Evolutionary conservation across 2,797 vertebrate species (phyloP).

Genomic region (Aratinga solstitialis): DNA sequence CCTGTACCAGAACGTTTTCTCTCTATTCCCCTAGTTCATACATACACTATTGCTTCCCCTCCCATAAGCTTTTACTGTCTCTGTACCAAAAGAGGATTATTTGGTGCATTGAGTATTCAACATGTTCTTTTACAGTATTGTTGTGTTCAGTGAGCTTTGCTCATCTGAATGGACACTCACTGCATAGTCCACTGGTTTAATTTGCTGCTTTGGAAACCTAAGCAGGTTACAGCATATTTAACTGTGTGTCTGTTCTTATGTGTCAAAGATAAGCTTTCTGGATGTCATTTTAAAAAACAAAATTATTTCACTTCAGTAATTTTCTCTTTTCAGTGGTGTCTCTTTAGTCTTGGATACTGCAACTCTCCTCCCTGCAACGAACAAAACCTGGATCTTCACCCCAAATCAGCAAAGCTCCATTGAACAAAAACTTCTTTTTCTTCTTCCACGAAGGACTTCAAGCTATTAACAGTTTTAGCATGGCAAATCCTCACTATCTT

Average conservation of each 20-base stretch:
- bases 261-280: slow-evolving; percentile 67
- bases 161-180: slow-evolving; percentile 70
- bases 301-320: slow-evolving; percentile 66
- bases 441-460: not conserved
- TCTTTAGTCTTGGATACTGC: slow-evolving; percentile 25
- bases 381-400: slow-evolving; percentile 20
- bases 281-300: slow-evolving; percentile 64
- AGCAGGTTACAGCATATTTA: slow-evolving; percentile 66
- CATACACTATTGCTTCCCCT: not conserved
- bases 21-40: not conserved
- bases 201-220: slow-evolving; percentile 61
- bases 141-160: slow-evolving; percentile 69
- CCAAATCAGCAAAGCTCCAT: slow-evolving; percentile 43
- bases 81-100: slow-evolving; percentile 56
- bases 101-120: slow-evolving; percentile 69
- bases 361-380: not conserved
- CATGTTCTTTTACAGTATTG: slow-evolving; percentile 46
- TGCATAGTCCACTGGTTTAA: slow-evolving; percentile 71
- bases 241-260: slow-evolving; percentile 61
- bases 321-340: slow-evolving; percentile 33
- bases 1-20: not conserved
- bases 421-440: slow-evolving; percentile 5
- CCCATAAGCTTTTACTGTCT: slow-evolving; percentile 9
- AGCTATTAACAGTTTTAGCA: not conserved
- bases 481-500: not conserved